Evolutionary conservation across 2,797 vertebrate species (phyloP), one percentile per base, ranked within the genome.

Genomic region (Rhinatrema bivittatum): DNA sequence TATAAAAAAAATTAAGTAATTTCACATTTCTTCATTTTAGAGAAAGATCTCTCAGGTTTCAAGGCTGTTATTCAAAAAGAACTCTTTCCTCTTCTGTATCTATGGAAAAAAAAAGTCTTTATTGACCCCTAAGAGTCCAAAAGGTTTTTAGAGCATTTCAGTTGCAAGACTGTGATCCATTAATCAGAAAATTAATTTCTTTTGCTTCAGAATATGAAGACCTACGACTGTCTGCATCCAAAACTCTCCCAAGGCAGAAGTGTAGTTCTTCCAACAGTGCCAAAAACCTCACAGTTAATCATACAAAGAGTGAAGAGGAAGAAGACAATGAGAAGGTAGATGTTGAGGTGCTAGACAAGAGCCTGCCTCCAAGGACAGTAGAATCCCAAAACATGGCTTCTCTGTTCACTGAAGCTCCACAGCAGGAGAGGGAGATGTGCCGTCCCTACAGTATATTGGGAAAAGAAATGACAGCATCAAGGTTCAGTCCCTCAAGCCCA

Each of bases 311-410:
- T 30, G 41, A 39, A 38, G 76, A 72, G 8, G 39, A 31, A 18
- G 63, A 64, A 9, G 25, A 5, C 11, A 82, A 76, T 9, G 73
- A 79, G 48, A 82, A 68, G n/a, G 69, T 78, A 0, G 76, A 82
- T 1, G 75, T 79, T 11, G 78, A 86, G 53, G 60, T 72, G 26
- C 37, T 80, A 21, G 81, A 77, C 33, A 62, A 78, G 46, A 77
- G 81, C 67, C 80, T 76, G 1, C 82, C 81, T 0, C 82, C 81
- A 0, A 76, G 75, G 60, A 84, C 82, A 0, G 78, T 86, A 0
- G 76, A 82, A 0, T 70, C 77, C 28, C 79, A 81, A 34, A 63
- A 77, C 7, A 45, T 76, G 68, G 79, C 84, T 52, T 78, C 76
- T 59, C 81, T 74, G 51, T 10, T 34, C n/a, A 6, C 15, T 6